Evolutionary conservation across 2,888 invertebrate genomes (phyloP).

Genomic region (Nomada hirtipes): DNA sequence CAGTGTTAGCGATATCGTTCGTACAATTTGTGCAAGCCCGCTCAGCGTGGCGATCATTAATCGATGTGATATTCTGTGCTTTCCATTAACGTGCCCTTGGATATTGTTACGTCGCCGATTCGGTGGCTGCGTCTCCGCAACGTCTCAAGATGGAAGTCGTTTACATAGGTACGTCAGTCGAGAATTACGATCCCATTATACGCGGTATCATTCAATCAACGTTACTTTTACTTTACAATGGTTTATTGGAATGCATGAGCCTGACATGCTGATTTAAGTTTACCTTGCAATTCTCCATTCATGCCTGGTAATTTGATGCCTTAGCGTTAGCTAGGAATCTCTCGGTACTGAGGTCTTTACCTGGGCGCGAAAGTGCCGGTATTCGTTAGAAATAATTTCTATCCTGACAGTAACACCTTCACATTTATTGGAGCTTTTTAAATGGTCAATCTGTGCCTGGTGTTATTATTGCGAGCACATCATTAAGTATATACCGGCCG

Average conservation of each 20-base stretch:
- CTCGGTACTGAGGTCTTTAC: background rate
- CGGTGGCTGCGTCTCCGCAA: constrained; percentile 66
- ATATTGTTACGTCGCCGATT: constrained; percentile 70
- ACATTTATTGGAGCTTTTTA: too few relatives aligned
- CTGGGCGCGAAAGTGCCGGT: background rate
- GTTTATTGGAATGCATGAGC: background rate
- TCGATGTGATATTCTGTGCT: constrained; percentile 56
- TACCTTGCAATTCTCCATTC: background rate
- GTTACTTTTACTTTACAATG: constrained; percentile 11
- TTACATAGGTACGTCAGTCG: constrained; percentile 80
- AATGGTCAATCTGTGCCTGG: too few relatives aligned
- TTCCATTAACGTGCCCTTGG: constrained; percentile 66
- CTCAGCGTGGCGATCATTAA: constrained; percentile 15
- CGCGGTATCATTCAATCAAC: constrained; percentile 14
- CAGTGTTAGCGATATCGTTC: constrained; percentile 18
- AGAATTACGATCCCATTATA: constrained; percentile 6
- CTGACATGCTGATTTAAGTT: background rate
- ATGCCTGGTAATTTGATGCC: background rate
- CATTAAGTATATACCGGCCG: too few relatives aligned
- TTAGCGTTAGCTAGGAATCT: background rate
- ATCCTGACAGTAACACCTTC: too few relatives aligned
- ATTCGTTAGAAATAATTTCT: background rate
- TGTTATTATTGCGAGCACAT: too few relatives aligned
- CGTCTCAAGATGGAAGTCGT: constrained; percentile 83
- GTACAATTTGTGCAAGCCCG: constrained; percentile 19